Conservation (phyloP, 1,140 invertebrate species). For the Linepithema humile region DNA sequence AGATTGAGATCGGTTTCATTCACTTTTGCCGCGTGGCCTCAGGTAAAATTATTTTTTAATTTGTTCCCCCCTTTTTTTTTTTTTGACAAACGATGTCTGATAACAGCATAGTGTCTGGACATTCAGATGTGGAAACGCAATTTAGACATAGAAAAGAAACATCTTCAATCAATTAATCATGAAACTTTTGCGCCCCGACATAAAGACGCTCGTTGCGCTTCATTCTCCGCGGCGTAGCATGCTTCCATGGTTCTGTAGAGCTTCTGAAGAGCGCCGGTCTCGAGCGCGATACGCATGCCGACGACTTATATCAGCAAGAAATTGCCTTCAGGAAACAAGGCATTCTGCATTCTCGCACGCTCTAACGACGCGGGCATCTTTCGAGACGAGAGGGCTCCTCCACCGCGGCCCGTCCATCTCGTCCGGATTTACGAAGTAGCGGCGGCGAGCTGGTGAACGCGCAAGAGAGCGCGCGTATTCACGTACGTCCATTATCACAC, state of each 20-base stretch:
- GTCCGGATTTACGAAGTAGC: conserved; percentile 27
- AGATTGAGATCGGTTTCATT: conserved; percentile 49
- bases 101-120: conserved; percentile 16
- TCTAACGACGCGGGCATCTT: conserved; percentile 68
- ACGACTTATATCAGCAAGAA: conserved; percentile 68
- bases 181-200: not conserved
- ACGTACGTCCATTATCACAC: conserved; percentile 66
- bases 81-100: conserved; percentile 38
- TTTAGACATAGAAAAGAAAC: not conserved
- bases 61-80: not conserved
- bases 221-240: not conserved
- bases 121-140: too few relatives aligned
- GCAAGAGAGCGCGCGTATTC: conserved; percentile 26
- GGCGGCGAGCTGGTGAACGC: not conserved
- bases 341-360: conserved; percentile 68
- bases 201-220: not conserved
- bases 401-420: conserved; percentile 21
- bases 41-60: not conserved
- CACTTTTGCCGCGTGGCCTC: conserved; percentile 11
- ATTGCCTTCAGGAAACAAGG: conserved; percentile 70
- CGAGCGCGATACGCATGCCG: conserved; percentile 44
- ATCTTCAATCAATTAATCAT: not conserved
- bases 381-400: conserved; percentile 48
- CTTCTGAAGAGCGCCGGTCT: conserved; percentile 10
- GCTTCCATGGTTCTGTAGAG: not conserved